Evolutionary conservation across 2,113 vertebrate species (phyloP).

Genomic region (Anas platyrhynchos): DNA sequence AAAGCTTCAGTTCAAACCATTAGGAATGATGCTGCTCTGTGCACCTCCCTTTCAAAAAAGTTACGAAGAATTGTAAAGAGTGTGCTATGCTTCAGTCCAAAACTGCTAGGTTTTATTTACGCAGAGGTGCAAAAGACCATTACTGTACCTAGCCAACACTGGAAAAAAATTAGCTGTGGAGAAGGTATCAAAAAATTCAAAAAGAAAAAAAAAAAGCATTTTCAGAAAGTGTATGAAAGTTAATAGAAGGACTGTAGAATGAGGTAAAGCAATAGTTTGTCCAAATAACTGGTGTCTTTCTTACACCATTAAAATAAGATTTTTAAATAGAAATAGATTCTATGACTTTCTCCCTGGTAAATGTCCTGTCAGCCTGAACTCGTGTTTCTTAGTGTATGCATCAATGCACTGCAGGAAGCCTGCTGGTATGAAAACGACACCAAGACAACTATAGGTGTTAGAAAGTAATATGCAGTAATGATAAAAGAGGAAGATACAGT

Average conservation of each 20-base stretch:
- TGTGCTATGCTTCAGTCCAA: background rate
- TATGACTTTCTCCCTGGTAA: background rate
- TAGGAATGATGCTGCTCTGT: background rate
- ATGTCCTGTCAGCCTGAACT: background rate
- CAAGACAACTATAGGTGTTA: background rate
- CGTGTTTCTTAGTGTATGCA: background rate
- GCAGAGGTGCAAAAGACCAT: background rate
- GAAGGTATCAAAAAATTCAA: background rate
- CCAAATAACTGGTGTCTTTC: background rate
- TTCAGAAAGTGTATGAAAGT: background rate
- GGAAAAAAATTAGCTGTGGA: background rate
- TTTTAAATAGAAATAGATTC: background rate
- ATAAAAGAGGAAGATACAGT: background rate
- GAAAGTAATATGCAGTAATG: background rate
- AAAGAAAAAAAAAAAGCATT: background rate
- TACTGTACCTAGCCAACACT: background rate
- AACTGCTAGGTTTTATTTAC: accelerated
- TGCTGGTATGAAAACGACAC: background rate
- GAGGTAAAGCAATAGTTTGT: background rate
- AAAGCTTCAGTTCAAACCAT: background rate
- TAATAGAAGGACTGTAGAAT: background rate
- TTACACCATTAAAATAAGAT: background rate
- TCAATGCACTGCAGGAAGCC: background rate
- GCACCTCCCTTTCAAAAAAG: background rate
- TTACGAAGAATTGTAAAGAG: background rate